phyloP scores from a whole-genome alignment of 2,888 invertebrate species.

The Ptychoptera albimana region DNA sequence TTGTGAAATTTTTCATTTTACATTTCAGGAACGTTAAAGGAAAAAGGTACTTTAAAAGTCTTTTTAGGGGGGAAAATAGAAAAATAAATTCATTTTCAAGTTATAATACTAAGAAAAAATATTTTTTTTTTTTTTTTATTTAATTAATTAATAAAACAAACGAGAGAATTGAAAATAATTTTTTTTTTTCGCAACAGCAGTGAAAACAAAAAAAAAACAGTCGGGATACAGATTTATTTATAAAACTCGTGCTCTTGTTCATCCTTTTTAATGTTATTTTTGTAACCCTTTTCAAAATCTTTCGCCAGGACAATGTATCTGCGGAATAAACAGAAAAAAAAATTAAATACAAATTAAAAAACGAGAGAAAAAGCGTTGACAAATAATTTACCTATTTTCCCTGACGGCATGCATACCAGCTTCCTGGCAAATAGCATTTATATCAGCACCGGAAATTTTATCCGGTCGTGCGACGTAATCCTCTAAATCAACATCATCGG shows the following conservation, averaged over 20 bases:
- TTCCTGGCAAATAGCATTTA: constrained; percentile 99
- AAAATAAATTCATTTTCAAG: no score
- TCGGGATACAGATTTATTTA: constrained; percentile 50
- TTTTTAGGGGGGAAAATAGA: no score
- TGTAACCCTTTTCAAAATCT: constrained; percentile 99
- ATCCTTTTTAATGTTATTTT: constrained; percentile 98
- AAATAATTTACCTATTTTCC: constrained; percentile 72
- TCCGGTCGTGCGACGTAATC: constrained; percentile 98
- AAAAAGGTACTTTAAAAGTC: no score
- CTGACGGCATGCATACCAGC: constrained; percentile 99
- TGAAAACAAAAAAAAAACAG: no score
- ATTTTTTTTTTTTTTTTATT: no score
- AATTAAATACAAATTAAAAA: not conserved
- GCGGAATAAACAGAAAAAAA: constrained; percentile 7
- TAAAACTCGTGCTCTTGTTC: constrained; percentile 99
- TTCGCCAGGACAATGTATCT: constrained; percentile 92
- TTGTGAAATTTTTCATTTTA: no score
- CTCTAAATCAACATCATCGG: constrained; percentile 97
- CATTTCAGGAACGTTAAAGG: no score
- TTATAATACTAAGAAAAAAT: no score
- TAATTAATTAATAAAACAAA: no score
- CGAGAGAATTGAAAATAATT: no score
- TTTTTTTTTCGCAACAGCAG: no score
- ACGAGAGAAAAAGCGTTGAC: not conserved
- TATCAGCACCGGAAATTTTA: constrained; percentile 97